Percentiles rank a stretch among this genome's conserved stretches.
Conservation (phyloP, 2,888 invertebrate genomes). For the Kuschelorhynchus macadamiae region DNA sequence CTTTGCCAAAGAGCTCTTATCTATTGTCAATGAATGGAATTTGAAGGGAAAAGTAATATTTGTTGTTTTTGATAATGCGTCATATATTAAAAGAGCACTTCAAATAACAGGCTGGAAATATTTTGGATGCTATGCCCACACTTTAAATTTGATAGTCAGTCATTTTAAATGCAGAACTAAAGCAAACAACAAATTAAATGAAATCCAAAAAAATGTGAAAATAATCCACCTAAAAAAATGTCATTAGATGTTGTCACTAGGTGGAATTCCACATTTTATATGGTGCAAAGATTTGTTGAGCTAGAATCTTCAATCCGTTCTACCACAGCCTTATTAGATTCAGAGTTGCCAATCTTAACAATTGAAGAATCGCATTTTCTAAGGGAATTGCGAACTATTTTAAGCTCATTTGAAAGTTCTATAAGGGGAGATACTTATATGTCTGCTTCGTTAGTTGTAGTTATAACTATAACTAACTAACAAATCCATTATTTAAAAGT, state of each 20-base stretch:
- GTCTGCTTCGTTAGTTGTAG: no score
- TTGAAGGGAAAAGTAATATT: constrained; percentile 50
- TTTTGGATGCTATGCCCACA: constrained; percentile 41
- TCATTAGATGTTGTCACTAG: no score
- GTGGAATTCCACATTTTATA: constrained; percentile 52
- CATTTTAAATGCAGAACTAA: constrained; percentile 20
- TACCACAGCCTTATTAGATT: constrained; percentile 20
- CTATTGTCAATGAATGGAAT: constrained; percentile 46
- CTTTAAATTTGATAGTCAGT: constrained; percentile 24
- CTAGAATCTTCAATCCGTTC: constrained; percentile 28
- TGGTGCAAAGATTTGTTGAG: constrained; percentile 38
- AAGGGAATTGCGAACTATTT: constrained; percentile 47
- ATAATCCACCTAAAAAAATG: no score
- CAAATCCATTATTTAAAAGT: no score
- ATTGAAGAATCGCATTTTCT: constrained; percentile 31
- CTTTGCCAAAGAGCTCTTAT: constrained; percentile 40
- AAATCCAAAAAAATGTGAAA: constrained; percentile 49
- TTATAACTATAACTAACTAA: no score
- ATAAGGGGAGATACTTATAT: constrained; percentile 51
- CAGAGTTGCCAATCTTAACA: constrained; percentile 14
- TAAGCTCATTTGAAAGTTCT: constrained; percentile 52
- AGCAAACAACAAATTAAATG: constrained; percentile 58
- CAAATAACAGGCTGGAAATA: constrained; percentile 47
- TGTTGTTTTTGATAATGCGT: constrained; percentile 56
- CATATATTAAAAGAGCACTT: constrained; percentile 56